These are phyloP conservation scores for Baccha elongata DNA, from an alignment of 2,888 invertebrate species.

Conservation along the genomic window DNA sequence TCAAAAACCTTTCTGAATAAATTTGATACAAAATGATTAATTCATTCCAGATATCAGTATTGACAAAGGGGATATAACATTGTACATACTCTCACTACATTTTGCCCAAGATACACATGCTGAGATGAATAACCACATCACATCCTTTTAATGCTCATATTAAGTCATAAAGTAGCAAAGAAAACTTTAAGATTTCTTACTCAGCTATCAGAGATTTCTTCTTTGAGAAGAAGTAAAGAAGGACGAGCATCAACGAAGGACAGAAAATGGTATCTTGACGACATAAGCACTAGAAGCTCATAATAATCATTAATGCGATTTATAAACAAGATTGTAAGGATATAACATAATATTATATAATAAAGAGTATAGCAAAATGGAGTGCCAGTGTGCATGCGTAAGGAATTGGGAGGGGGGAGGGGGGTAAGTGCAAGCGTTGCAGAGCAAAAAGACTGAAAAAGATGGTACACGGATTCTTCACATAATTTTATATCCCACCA, in stretches of 20 bases:
- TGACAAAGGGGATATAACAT: no score
- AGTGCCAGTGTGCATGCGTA: background rate
- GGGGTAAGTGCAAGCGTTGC: slow-evolving; percentile 32
- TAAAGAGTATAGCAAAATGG: slow-evolving; percentile 42
- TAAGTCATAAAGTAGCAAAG: slow-evolving; percentile 57
- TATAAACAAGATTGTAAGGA: slow-evolving; percentile 63
- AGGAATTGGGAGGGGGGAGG: no score
- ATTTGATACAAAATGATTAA: no score
- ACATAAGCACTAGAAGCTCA: slow-evolving; percentile 60
- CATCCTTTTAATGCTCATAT: slow-evolving; percentile 59
- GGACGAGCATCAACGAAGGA: slow-evolving; percentile 3
- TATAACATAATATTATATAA: slow-evolving; percentile 58
- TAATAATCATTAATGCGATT: slow-evolving; percentile 66
- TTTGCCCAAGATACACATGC: background rate
- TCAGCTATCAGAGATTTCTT: no score
- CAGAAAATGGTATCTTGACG: slow-evolving; percentile 38
- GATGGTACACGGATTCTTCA: slow-evolving; percentile 26
- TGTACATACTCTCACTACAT: no score
- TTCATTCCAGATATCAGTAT: no score
- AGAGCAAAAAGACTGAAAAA: background rate
- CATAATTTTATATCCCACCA: slow-evolving; percentile 33
- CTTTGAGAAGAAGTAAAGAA: background rate
- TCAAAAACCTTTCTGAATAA: no score
- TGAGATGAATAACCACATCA: no score
- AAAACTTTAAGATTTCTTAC: slow-evolving; percentile 57